A percentile compares a stretch with the other conserved stretches of the same genome.
Conservation (phyloP, 2,113 vertebrate genomes). For the Mesitornis unicolor region DNA sequence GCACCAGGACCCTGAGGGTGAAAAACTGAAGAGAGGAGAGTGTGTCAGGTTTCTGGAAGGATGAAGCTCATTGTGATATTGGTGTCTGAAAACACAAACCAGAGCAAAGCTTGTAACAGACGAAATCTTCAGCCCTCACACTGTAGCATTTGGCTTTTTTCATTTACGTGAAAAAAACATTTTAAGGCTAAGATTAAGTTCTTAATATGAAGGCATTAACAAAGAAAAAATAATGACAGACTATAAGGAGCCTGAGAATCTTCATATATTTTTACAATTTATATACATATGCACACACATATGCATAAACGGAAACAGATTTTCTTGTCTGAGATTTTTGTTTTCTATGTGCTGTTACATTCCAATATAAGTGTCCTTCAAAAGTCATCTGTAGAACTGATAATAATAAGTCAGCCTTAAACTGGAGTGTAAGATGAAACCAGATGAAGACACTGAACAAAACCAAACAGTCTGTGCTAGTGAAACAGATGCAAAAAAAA, state of each 20-base stretch:
- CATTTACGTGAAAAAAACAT: too few relatives aligned
- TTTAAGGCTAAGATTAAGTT: neutral
- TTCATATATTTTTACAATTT: neutral
- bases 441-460: neutral
- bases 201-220: neutral
- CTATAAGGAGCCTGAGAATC: neutral
- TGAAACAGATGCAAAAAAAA: neutral
- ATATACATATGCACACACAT: neutral
- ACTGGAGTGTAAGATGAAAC: neutral
- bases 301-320: neutral
- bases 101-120: neutral
- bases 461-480: neutral
- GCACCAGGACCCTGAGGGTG: neutral
- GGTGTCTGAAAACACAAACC: neutral
- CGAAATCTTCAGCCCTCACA: neutral
- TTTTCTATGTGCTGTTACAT: neutral
- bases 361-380: neutral
- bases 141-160: neutral
- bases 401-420: neutral
- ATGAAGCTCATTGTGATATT: neutral
- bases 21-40: neutral
- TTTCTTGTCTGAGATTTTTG: neutral
- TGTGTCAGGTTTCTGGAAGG: neutral
- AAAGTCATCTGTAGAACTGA: neutral
- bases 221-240: neutral